These are phyloP conservation scores for Chiroxiphia lanceolata DNA, from an alignment of 2,797 vertebrate species.

Conservation along the genomic window DNA sequence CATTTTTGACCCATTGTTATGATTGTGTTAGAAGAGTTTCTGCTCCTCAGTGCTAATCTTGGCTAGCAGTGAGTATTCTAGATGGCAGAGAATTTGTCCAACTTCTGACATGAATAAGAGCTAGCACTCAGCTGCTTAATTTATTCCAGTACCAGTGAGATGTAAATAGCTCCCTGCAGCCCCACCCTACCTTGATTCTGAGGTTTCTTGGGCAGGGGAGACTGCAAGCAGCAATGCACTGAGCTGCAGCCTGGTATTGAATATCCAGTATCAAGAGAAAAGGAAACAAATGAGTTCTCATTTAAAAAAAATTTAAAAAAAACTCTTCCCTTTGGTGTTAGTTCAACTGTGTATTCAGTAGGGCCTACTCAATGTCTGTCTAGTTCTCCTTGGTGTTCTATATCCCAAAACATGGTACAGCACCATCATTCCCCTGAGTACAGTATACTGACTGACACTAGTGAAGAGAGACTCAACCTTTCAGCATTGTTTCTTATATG, in stretches of 20 bases:
- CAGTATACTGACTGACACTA: background rate
- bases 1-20: background rate
- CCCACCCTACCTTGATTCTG: background rate
- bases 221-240: background rate
- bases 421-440: background rate
- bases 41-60: background rate
- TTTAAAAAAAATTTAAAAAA: background rate
- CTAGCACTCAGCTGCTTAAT: background rate
- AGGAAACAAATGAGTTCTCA: background rate
- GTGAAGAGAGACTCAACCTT: background rate
- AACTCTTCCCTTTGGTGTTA: background rate
- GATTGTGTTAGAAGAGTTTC: background rate
- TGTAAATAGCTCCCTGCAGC: background rate
- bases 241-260: background rate
- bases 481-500: background rate
- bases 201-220: background rate
- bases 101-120: background rate
- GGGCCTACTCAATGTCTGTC: background rate
- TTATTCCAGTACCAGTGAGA: background rate
- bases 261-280: background rate
- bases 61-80: background rate
- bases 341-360: background rate
- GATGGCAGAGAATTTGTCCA: background rate
- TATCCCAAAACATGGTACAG: background rate
- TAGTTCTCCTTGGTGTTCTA: background rate